Percentiles rank a stretch among this genome's conserved stretches.
These are phyloP conservation scores for Pseudoatta argentina DNA, from an alignment of 1,140 invertebrate genomes.

Conservation along the genomic window DNA sequence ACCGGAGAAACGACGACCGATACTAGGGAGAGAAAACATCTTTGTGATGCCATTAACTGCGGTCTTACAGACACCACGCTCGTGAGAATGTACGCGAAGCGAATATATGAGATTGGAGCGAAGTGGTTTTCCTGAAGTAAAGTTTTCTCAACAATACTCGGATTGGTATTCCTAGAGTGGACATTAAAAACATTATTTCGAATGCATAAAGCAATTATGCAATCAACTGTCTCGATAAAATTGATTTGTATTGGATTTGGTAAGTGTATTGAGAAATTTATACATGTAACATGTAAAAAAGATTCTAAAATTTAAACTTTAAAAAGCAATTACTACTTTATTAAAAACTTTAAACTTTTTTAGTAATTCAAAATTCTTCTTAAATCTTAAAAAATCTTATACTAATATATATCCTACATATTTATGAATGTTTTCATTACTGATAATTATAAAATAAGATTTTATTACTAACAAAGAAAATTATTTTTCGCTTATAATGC, in stretches of 20 bases:
- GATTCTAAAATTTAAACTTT: background rate
- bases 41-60: conserved; percentile 50
- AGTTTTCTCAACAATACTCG: background rate
- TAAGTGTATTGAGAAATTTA: background rate
- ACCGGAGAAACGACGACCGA: background rate
- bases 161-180: background rate
- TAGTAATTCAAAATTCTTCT: background rate
- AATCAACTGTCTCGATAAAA: background rate
- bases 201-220: conserved; percentile 24
- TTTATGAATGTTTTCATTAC: background rate
- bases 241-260: background rate
- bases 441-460: background rate
- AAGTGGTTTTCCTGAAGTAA: background rate
- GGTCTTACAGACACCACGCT: background rate
- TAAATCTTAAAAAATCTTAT: background rate
- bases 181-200: background rate
- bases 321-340: no score
- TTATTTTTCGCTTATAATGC: background rate
- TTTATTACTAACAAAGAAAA: background rate
- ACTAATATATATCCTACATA: background rate
- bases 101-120: conserved; percentile 1
- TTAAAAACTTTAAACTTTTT: background rate
- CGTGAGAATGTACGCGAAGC: background rate
- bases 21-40: conserved; percentile 32
- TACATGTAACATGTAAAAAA: background rate